Conservation (phyloP, 2,888 invertebrate species). For the Callinectes sapidus region DNA sequence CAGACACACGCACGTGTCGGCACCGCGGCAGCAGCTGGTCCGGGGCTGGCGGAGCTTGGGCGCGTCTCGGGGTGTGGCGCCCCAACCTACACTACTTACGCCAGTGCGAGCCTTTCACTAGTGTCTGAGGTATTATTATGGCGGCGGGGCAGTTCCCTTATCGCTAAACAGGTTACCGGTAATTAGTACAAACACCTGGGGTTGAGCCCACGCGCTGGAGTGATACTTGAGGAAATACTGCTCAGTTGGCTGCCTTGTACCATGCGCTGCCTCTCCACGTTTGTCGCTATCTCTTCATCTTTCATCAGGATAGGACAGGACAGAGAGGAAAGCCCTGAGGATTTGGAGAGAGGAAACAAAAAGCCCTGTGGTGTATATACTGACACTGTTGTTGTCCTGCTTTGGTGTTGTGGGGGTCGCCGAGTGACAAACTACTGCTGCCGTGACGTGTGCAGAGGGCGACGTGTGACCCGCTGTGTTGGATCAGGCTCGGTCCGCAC, state of each 20-base stretch:
- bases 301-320: constrained; percentile 29
- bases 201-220: constrained; percentile 11
- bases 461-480: background rate
- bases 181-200: constrained; percentile 34
- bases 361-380: constrained; percentile 11
- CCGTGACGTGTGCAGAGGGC: background rate
- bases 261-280: background rate
- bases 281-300: background rate
- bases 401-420: background rate
- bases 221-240: constrained; percentile 53
- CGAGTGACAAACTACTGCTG: background rate
- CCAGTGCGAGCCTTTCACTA: constrained; percentile 14
- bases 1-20: background rate
- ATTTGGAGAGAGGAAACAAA: constrained; percentile 30
- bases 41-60: background rate
- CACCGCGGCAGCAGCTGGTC: background rate
- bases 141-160: constrained; percentile 36
- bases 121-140: constrained; percentile 36
- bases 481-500: background rate
- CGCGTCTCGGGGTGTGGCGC: background rate
- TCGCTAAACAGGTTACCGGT: constrained; percentile 41
- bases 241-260: constrained; percentile 47
- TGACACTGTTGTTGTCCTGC: background rate
- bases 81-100: background rate
- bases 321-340: constrained; percentile 37